Percentiles rank a stretch among this genome's conserved stretches.
Conservation (phyloP, 2,113 vertebrate genomes). For the Bettongia penicillata region DNA sequence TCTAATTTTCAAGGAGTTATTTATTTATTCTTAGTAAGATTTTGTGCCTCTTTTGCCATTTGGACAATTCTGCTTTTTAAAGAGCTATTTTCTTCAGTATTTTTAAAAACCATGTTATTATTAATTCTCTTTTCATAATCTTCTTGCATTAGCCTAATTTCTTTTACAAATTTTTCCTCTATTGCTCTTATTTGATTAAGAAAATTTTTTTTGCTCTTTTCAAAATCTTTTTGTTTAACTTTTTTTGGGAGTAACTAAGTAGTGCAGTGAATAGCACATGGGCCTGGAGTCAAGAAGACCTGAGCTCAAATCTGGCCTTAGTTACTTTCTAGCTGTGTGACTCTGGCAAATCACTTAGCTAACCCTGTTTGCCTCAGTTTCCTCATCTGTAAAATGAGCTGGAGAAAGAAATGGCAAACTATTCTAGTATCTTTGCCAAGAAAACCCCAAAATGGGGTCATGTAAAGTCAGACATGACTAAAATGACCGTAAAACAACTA, state of each 20-base stretch:
- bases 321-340: not conserved
- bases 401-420: no score
- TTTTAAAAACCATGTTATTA: not conserved
- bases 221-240: not conserved
- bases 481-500: no score
- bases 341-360: not conserved
- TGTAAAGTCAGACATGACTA: no score
- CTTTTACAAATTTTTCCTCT: not conserved
- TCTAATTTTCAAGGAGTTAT: not conserved
- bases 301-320: no score
- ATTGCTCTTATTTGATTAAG: not conserved
- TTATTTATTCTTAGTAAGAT: not conserved
- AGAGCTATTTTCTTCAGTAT: not conserved
- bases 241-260: not conserved
- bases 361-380: not conserved
- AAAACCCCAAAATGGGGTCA: no score
- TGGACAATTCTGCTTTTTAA: not conserved
- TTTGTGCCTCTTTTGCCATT: not conserved
- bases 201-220: not conserved
- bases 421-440: no score
- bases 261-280: not conserved
- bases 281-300: not conserved
- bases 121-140: not conserved
- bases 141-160: not conserved
- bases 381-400: no score